Evolutionary conservation across 35 echinoderm and acorn worm genomes (phyloP), one percentile per base, ranked within the genome.

Genomic region (Heliocidaris tuberculata): DNA sequence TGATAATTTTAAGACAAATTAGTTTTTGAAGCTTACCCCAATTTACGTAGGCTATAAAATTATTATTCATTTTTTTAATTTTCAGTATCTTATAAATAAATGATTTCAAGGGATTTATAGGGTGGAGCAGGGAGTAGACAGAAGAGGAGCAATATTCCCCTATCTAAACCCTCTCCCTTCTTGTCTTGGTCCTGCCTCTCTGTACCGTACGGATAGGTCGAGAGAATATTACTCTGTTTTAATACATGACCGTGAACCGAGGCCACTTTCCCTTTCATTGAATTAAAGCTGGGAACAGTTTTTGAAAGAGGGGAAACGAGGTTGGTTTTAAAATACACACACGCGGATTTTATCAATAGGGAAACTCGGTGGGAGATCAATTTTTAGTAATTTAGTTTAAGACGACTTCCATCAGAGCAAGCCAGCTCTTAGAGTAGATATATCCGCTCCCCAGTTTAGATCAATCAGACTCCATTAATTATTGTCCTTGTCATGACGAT

Each of bases 331-430:
- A 78, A 78, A 78, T 78, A 78, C 65, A 78, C 60, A 70, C 65
- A 78, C 27, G 65, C 65, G 65, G 65, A 78, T 78, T 78, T 78
- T 78, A 78, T 78, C 65, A 78, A 78, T 78, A 78, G 19, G 65
- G 27, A 78, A 78, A n/a, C 65, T 78, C 10, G 10, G 65, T n/a
- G 65, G 65, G 65, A 78, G 21, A 78, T 78, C 65, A 78, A 78
- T 78, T 78, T 78, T 78, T 27, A 78, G 65, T 78, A 78, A 78
- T 78, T 78, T 21, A 78, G 65, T 27, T 78, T 78, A 27, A 78
- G 65, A n/a, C 65, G 65, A 78, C n/a, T 78, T 78, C 65, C 65
- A 78, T 78, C 65, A 78, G 19, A 78, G 19, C 27, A 21, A 78
- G 65, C 27, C 17, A 78, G 65, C 65, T 78, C 65, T 78, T 78